Evolutionary conservation across 2,113 vertebrate species (phyloP).

Genomic region (Otolemur garnettii): DNA sequence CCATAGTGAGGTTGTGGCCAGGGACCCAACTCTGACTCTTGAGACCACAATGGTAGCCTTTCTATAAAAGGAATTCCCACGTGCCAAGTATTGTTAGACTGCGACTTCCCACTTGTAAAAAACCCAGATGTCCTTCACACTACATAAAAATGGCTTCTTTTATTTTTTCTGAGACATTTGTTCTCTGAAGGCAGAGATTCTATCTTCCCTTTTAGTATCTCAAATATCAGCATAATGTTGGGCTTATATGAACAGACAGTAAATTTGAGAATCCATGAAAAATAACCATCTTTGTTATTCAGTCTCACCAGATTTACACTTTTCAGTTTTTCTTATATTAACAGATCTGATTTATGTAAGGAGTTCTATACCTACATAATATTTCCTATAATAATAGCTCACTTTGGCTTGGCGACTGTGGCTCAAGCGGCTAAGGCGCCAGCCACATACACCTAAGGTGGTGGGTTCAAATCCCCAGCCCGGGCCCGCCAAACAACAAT

Average conservation of each 20-base stretch:
- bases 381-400: not conserved
- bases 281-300: not conserved
- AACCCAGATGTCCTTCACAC: not conserved
- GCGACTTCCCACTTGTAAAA: not conserved
- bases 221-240: not conserved
- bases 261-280: not conserved
- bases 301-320: not conserved
- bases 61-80: not conserved
- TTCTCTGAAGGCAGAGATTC: not conserved
- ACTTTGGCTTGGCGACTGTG: too few relatives aligned
- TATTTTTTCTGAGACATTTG: not conserved
- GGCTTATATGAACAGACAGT: not conserved
- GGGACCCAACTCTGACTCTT: not conserved
- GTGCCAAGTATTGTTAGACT: rapidly evolving
- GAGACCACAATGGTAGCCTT: not conserved
- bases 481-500: too few relatives aligned
- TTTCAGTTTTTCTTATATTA: not conserved
- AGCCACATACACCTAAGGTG: too few relatives aligned
- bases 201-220: not conserved
- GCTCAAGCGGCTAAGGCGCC: too few relatives aligned
- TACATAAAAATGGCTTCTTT: not conserved
- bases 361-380: not conserved
- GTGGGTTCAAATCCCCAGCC: too few relatives aligned
- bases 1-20: rapidly evolving
- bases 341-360: not conserved